Conservation (phyloP, 2,113 vertebrate genomes). For the Corynorhinus townsendii region DNA sequence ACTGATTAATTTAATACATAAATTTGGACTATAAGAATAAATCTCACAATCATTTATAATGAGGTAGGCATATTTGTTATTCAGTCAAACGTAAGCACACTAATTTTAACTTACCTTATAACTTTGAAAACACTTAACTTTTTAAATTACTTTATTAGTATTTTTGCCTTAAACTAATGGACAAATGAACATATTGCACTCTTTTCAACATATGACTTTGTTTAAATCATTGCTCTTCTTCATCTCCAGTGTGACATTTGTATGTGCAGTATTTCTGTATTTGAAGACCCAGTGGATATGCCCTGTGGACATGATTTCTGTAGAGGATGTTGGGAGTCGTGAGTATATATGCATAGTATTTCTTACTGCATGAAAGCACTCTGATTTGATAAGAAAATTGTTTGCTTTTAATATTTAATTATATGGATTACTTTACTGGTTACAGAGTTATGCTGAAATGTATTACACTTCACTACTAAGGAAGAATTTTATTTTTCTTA, state of each 20-base stretch:
- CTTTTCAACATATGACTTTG: not conserved
- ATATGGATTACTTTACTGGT: not conserved
- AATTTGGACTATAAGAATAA: slow-evolving; percentile 19
- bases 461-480: slow-evolving; percentile 14
- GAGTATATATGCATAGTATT: slow-evolving; percentile 74
- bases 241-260: slow-evolving; percentile 94
- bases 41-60: not conserved
- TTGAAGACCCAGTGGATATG: slow-evolving; percentile 97
- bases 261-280: slow-evolving; percentile 94
- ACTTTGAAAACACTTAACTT: not conserved
- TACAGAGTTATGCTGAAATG: slow-evolving; percentile 31
- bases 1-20: not conserved
- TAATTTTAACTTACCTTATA: not conserved
- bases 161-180: slow-evolving; percentile 31
- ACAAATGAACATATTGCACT: not conserved
- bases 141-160: not conserved
- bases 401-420: slow-evolving; percentile 19
- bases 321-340: slow-evolving; percentile 98
- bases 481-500: slow-evolving; percentile 38
- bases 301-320: slow-evolving; percentile 98
- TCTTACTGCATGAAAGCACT: slow-evolving; percentile 33
- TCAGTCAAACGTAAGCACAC: not conserved
- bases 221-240: slow-evolving; percentile 62
- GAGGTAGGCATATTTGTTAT: not conserved
- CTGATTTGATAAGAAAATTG: not conserved